Evolutionary conservation across 2,888 invertebrate genomes (phyloP), one percentile per base, ranked within the genome.

Genomic region (Hemithea aestivaria): DNA sequence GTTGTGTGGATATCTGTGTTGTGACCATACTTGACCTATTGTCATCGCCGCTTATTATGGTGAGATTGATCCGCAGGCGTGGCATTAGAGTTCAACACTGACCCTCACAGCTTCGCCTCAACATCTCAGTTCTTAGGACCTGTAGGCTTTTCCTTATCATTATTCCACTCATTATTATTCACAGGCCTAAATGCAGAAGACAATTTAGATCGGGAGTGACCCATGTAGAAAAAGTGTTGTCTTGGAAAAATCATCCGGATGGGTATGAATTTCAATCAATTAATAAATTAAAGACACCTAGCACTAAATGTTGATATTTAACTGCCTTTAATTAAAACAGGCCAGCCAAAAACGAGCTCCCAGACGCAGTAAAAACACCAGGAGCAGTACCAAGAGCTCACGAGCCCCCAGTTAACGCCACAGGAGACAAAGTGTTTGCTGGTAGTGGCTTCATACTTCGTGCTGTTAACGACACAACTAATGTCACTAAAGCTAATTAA

Each of bases 191-290:
- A 53, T 82, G 82, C 45, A 67, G 81, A 48, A 65, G 82, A 16
- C 79, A 80, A 45, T 83, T 83, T 40, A 67, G 83, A 49, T 73
- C 80, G 2, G 82, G 82, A 4, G 58, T 73, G 6, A 80, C 78
- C 0, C 79, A 81, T 26, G 69, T 55, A 1, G 83, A 83, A 40
- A 66, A 72, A 40, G 46, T 56, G 0, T 39, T 82, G 5, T 73
- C 77, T 1, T 83, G 83, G 83, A 72, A 66, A 35, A 62, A 65
- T 35, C 80, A 82, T 68, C 73, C 73, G 5, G 83, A 82, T 46
- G 83, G 82, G 83, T 83, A 73, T 63, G 32, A 16, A 16, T 5
- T 16, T 16, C 5, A 16, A 4, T 16, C n/a, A n/a, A n/a, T n/a
- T n/a, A n/a, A n/a, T n/a, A n/a, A n/a, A 16, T 16, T 16, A 16